Conservation (phyloP, 1,140 invertebrate genomes). For the Eriosoma lanigerum region DNA sequence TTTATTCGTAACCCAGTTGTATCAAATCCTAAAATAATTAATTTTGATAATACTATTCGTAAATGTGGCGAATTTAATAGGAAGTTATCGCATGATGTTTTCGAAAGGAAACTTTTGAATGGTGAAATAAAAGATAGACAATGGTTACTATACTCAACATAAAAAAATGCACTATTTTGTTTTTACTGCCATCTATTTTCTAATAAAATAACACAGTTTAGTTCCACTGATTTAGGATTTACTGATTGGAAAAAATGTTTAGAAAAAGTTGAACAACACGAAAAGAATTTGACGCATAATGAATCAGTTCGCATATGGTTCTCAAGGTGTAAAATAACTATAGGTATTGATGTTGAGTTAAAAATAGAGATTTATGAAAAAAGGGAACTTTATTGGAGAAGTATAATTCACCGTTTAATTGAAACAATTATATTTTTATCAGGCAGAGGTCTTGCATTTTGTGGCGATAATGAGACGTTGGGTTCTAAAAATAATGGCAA, state of each 20-base stretch:
- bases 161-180: constrained; percentile 15
- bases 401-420: neutral
- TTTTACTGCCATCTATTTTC: neutral
- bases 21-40: constrained; percentile 1
- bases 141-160: neutral
- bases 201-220: neutral
- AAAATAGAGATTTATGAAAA: neutral
- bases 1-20: neutral
- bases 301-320: neutral
- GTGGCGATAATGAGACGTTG: neutral
- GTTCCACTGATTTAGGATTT: neutral
- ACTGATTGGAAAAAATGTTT: neutral
- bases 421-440: neutral
- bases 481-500: constrained; percentile 5
- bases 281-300: constrained; percentile 15
- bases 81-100: neutral
- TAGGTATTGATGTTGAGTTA: constrained; percentile 3
- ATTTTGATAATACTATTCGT: constrained; percentile 15
- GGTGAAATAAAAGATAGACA: neutral
- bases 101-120: neutral
- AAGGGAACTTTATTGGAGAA: neutral
- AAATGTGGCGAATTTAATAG: neutral
- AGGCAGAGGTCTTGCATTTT: neutral
- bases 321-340: neutral
- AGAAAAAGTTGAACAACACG: neutral